phyloP scores from a whole-genome alignment of 2,888 invertebrate species.

The Meiosimyza platycephala region DNA sequence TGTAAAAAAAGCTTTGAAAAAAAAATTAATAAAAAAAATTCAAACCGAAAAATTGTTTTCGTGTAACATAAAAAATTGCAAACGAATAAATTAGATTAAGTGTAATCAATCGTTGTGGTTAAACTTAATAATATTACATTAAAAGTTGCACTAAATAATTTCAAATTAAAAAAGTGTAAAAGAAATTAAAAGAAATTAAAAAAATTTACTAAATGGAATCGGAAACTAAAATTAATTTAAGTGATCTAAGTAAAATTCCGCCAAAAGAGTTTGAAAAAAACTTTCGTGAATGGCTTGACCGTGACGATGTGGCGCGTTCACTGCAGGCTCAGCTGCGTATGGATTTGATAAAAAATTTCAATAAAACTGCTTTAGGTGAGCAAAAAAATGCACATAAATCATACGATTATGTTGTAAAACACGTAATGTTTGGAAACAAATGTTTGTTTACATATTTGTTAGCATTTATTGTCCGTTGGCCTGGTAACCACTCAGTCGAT shows the following conservation, averaged over 20 bases:
- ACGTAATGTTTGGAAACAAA: not conserved
- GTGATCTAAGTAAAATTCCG: constrained; percentile 59
- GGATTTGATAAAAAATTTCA: constrained; percentile 62
- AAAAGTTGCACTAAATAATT: too few species aligned
- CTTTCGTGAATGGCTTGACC: constrained; percentile 63
- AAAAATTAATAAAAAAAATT: too few species aligned
- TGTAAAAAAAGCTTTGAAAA: too few species aligned
- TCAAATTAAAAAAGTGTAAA: not conserved
- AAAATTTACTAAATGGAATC: constrained; percentile 33
- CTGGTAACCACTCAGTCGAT: constrained; percentile 16
- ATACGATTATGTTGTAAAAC: too few species aligned
- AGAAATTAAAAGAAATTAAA: constrained; percentile 13
- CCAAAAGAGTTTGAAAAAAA: constrained; percentile 62
- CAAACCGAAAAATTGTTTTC: too few species aligned
- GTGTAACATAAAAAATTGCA: too few species aligned
- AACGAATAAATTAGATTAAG: too few species aligned
- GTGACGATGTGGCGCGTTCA: constrained; percentile 60
- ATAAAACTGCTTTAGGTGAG: constrained; percentile 63
- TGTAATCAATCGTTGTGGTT: too few species aligned
- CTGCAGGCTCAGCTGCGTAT: constrained; percentile 62
- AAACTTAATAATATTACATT: too few species aligned
- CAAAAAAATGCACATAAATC: too few species aligned
- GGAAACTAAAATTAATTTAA: constrained; percentile 51
- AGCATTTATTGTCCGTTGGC: not conserved
- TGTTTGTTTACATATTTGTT: constrained; percentile 2